Percentiles rank a stretch among this genome's conserved stretches.
These are phyloP conservation scores for Bombus turneri DNA, from an alignment of 1,140 invertebrate genomes.

Conservation along the genomic window DNA sequence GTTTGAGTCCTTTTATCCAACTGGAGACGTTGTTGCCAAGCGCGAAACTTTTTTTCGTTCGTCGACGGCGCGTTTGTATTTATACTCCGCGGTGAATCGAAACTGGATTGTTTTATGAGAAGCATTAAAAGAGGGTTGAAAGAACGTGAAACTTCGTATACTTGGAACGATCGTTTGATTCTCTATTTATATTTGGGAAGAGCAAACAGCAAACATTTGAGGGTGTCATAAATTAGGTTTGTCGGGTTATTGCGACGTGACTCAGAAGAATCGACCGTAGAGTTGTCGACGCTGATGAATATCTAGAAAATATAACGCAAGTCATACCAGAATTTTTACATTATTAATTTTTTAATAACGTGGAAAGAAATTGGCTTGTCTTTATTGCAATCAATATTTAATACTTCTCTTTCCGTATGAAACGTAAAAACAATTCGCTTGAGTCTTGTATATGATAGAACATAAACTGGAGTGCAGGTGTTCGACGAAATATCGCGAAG, in stretches of 20 bases:
- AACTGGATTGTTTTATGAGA: background rate
- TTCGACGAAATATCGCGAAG: background rate
- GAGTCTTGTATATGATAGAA: background rate
- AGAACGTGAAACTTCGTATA: background rate
- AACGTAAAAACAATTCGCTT: background rate
- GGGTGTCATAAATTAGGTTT: background rate
- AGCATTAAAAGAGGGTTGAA: background rate
- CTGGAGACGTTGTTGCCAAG: background rate
- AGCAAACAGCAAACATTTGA: background rate
- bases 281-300: background rate
- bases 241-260: background rate
- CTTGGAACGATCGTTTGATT: background rate
- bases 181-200: background rate
- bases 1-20: conserved; percentile 19
- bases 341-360: too few species aligned
- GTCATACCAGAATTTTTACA: background rate
- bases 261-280: background rate
- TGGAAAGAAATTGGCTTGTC: background rate
- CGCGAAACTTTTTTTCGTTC: background rate
- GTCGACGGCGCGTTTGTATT: background rate
- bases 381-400: background rate
- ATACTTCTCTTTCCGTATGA: background rate
- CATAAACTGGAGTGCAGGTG: background rate
- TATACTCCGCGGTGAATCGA: background rate
- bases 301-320: background rate